Conservation (phyloP, 2,888 invertebrate genomes). For the Melipona bicolor region DNA sequence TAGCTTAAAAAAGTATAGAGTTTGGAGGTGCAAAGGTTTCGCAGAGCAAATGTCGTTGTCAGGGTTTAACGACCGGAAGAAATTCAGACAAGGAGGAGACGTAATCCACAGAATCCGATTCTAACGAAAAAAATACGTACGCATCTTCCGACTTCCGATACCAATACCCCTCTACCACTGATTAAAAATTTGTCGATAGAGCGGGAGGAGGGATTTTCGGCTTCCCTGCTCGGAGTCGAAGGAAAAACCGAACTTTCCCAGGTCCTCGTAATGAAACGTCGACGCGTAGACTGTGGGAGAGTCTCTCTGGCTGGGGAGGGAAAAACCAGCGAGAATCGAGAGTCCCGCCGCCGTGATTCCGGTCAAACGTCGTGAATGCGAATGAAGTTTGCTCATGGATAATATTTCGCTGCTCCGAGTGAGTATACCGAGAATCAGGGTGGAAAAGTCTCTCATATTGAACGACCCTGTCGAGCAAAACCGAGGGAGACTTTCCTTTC, state of each 20-base stretch:
- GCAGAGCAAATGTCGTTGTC: no score
- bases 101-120: no score
- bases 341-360: conserved; percentile 41
- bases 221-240: background rate
- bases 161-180: background rate
- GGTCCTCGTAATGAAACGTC: conserved; percentile 31
- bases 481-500: conserved; percentile 3
- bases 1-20: no score
- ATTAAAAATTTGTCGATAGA: background rate
- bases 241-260: conserved; percentile 2
- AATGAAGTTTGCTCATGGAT: conserved; percentile 56
- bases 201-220: background rate
- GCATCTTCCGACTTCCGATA: no score
- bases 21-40: no score
- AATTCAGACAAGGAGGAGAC: no score
- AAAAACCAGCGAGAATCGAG: conserved; percentile 35
- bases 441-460: conserved; percentile 33
- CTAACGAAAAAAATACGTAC: no score
- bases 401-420: conserved; percentile 46
- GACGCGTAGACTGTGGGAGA: background rate
- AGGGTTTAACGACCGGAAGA: no score
- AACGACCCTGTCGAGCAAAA: conserved; percentile 8
- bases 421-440: conserved; percentile 17
- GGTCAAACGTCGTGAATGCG: conserved; percentile 54
- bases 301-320: background rate